Base-by-base conservation (phyloP, 2,797 vertebrate species). In the Anguilla obscura region DNA sequence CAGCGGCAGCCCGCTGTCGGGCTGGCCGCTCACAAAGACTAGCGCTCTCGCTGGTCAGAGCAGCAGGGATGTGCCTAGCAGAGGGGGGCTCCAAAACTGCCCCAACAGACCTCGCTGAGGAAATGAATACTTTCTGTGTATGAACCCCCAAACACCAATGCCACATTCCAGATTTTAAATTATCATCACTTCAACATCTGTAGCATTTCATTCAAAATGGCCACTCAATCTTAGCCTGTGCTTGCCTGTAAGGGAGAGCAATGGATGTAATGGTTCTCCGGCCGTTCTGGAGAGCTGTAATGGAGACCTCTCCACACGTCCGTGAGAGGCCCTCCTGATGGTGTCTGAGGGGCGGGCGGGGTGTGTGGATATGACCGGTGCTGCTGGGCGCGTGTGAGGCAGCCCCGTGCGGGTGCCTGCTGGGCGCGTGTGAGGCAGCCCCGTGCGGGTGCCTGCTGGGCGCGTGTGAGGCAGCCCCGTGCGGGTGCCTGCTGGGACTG, bases 21-120 rank as follows among this genome's bases (percentile, higher is more conserved):
- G 40, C 40, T 48, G 27, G 76, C 80, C 54, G 16, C 18, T 30
- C n/a, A 84, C 58, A 50, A 71, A 36, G 87, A 48, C 79, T 69
- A 66, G 40, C 84, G 86, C 40, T 66, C 84, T 87, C 54, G 36
- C 79, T 66, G 48, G 71, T 63, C 84, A 54, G 74, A 40, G 6
- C 24, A 16, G 18, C 4, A 21, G 21, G 76, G 45, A 45, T 80
- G 33, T 45, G 33, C 36, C 24, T 45, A 21, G 33, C 5, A 21
- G 18, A 21, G 40, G 36, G 40, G 36, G 1, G 33, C 45, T 0
- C 66, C 16, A 45, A 40, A 21, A 5, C 76, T 5, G 16, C 40
- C 76, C 16, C 40, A 80, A 14, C 45, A 1, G 14, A 18, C 36
- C 71, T 36, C 10, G 1, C 36, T 79, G 12, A 36, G 74, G 74